Evolutionary conservation across 2,113 vertebrate species (phyloP).

Genomic region (Glareola pratincola): DNA sequence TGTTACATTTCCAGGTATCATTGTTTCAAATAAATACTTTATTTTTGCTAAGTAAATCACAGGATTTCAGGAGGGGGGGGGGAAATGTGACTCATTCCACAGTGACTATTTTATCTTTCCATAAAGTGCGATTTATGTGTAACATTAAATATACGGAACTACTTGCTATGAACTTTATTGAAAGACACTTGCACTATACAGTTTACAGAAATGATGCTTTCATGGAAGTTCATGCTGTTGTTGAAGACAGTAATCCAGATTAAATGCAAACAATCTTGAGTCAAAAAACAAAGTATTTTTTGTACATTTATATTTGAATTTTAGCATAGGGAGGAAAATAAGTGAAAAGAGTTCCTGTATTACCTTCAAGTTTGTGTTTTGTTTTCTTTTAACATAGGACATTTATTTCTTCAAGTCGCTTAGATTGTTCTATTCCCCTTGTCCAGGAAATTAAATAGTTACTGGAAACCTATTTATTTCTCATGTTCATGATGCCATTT

Average conservation of each 20-base stretch:
- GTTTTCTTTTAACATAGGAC: neutral
- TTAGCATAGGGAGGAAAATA: neutral
- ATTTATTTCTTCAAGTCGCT: neutral
- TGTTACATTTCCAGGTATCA: neutral
- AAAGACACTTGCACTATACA: neutral
- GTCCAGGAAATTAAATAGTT: neutral
- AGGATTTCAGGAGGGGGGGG: rapidly evolving
- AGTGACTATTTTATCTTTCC: neutral
- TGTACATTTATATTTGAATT: neutral
- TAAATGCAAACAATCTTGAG: neutral
- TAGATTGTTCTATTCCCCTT: neutral
- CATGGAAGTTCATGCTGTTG: neutral
- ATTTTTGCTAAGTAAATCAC: neutral
- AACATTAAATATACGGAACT: neutral
- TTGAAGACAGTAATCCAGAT: neutral
- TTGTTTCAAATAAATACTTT: neutral
- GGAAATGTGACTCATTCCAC: neutral
- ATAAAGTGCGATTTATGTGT: neutral
- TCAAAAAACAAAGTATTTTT: neutral
- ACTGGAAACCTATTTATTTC: neutral
- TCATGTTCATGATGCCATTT: neutral
- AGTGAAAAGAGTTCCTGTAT: neutral
- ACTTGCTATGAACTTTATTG: neutral
- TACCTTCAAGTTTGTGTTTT: neutral
- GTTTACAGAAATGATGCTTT: neutral